Evolutionary conservation across 1,140 invertebrate genomes (phyloP).

Genomic region (Nasonia longicornis): DNA sequence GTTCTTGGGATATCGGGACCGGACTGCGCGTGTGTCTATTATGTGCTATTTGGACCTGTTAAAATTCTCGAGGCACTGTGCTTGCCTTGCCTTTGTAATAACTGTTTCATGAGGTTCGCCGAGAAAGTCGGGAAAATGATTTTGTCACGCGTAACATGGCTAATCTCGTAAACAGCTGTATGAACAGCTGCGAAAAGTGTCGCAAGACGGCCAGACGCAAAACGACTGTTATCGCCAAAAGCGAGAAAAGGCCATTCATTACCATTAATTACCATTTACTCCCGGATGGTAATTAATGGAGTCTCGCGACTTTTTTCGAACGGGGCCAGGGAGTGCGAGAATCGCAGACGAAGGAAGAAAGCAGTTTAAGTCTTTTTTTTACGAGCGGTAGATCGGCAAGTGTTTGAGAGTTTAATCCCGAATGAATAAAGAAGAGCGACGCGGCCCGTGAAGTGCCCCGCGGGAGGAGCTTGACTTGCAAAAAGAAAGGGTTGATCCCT

Average conservation of each 20-base stretch:
- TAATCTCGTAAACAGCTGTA: neutral
- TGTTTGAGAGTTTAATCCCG: conserved; percentile 48
- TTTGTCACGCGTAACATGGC: neutral
- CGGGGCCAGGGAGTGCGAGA: neutral
- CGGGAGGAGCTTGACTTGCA: conserved; percentile 41
- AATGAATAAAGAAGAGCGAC: conserved; percentile 47
- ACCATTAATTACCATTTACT: conserved; percentile 48
- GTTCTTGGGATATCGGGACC: neutral
- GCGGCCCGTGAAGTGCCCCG: conserved; percentile 31
- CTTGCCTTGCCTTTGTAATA: neutral
- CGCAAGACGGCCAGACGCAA: neutral
- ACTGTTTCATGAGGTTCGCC: neutral
- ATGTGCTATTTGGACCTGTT: conserved; percentile 22
- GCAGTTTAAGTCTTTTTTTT: conserved; percentile 31
- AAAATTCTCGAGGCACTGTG: conserved; percentile 19
- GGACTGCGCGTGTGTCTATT: conserved; percentile 45
- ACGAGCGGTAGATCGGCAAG: conserved; percentile 38
- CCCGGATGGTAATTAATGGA: conserved; percentile 44
- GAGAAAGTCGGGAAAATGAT: neutral
- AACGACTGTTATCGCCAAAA: conserved; percentile 35
- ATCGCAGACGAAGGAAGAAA: neutral
- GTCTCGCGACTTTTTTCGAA: conserved; percentile 40
- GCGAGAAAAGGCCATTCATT: conserved; percentile 46
- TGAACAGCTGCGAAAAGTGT: neutral
- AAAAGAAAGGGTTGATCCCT: conserved; percentile 47